Evolutionary conservation across 2,888 invertebrate species (phyloP).

Genomic region (Scaptomyza parva): DNA sequence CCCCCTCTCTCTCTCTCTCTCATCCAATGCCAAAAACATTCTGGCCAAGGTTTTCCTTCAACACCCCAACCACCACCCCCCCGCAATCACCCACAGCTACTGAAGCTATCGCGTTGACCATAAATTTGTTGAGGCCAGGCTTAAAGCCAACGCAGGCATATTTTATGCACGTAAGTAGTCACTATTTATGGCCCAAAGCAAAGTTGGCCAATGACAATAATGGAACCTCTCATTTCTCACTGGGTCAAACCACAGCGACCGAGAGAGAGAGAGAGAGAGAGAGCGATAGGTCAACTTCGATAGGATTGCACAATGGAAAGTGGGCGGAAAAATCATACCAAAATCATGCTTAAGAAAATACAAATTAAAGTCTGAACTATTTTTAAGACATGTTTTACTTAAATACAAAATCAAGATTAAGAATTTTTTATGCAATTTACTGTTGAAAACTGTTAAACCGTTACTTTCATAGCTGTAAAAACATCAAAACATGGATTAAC

Average conservation of each 20-base stretch:
- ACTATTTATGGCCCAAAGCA: slow-evolving; percentile 42
- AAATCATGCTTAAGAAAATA: no score
- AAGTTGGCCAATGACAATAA: slow-evolving; percentile 29
- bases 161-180: slow-evolving; percentile 68
- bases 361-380: no score
- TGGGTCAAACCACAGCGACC: slow-evolving; percentile 20
- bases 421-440: no score
- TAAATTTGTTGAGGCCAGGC: slow-evolving; percentile 56
- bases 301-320: background rate
- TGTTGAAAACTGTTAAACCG: no score
- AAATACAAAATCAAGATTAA: no score
- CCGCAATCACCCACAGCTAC: background rate
- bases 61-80: no score
- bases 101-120: slow-evolving; percentile 60
- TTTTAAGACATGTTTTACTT: no score
- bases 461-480: no score
- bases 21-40: slow-evolving; percentile 19
- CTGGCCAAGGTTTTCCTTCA: slow-evolving; percentile 18
- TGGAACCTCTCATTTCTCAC: slow-evolving; percentile 22
- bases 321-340: no score
- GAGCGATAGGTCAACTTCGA: no score
- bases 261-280: no score
- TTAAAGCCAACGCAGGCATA: slow-evolving; percentile 50
- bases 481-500: no score
- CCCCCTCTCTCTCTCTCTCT: background rate